These are phyloP conservation scores for Tonatia bakeri DNA, from an alignment of 2,113 vertebrate genomes.

Conservation along the genomic window DNA sequence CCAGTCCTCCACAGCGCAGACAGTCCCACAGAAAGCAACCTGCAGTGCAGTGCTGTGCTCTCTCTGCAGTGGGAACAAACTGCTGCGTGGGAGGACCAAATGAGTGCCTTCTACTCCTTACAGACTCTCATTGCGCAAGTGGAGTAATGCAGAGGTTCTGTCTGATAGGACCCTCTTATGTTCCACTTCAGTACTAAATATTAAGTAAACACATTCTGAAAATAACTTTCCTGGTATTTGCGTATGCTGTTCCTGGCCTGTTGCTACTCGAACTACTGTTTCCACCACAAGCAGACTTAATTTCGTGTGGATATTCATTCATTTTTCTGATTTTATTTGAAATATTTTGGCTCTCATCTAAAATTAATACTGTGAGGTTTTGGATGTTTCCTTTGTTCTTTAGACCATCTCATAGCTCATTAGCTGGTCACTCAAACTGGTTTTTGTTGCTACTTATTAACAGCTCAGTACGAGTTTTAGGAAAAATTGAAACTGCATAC, in stretches of 20 bases:
- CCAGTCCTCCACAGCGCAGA: background rate
- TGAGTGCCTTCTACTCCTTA: background rate
- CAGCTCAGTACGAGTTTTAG: background rate
- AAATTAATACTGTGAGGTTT: background rate
- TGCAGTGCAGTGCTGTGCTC: background rate
- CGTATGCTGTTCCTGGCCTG: background rate
- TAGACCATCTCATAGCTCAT: background rate
- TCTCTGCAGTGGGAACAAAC: background rate
- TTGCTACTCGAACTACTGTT: background rate
- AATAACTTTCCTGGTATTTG: background rate
- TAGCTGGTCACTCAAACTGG: background rate
- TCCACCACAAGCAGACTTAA: background rate
- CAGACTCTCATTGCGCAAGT: background rate
- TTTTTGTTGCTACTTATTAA: background rate
- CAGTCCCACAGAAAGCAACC: background rate
- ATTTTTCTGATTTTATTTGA: background rate
- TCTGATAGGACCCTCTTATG: background rate
- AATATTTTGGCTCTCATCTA: background rate
- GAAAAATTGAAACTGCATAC: background rate
- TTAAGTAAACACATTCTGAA: background rate
- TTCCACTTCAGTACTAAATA: background rate
- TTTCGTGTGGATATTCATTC: background rate
- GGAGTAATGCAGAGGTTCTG: background rate
- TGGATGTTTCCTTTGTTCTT: background rate
- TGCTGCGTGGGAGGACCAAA: background rate